Conservation (phyloP, 2,888 invertebrate genomes). For the Diaprepes abbreviatus region DNA sequence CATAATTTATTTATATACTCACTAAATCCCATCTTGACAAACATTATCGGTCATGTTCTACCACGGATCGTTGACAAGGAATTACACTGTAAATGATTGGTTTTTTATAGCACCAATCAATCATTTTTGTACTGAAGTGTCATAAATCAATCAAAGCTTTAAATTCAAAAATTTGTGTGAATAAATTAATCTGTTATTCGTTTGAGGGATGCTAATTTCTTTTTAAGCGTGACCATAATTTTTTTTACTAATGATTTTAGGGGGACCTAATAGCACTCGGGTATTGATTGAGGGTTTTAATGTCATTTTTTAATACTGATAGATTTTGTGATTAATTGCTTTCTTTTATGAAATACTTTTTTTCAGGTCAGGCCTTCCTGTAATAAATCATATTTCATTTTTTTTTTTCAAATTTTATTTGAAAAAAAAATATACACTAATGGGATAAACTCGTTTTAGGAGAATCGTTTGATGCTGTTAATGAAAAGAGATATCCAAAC, state of each 20-base stretch:
- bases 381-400: background rate
- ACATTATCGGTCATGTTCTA: conserved; percentile 9
- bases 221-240: conserved; percentile 36
- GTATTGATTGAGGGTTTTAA: conserved; percentile 30
- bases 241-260: conserved; percentile 38
- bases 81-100: conserved; percentile 43
- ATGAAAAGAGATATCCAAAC: too few species aligned
- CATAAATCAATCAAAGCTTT: conserved; percentile 41
- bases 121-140: conserved; percentile 27
- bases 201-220: conserved; percentile 30
- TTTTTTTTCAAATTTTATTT: background rate
- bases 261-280: conserved; percentile 4
- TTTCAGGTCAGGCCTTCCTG: background rate
- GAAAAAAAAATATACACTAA: too few species aligned
- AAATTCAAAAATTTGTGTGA: conserved; percentile 34
- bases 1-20: background rate
- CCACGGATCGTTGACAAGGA: conserved; percentile 31
- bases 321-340: conserved; percentile 15
- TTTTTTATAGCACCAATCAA: conserved; percentile 38
- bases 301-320: conserved; percentile 18
- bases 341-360: conserved; percentile 9
- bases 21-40: conserved; percentile 11
- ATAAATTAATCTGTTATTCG: conserved; percentile 43
- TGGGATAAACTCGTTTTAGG: too few species aligned
- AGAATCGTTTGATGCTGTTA: too few species aligned